Evolutionary conservation across 2,113 vertebrate genomes (phyloP).

Genomic region (Dipodomys stephensi): DNA sequence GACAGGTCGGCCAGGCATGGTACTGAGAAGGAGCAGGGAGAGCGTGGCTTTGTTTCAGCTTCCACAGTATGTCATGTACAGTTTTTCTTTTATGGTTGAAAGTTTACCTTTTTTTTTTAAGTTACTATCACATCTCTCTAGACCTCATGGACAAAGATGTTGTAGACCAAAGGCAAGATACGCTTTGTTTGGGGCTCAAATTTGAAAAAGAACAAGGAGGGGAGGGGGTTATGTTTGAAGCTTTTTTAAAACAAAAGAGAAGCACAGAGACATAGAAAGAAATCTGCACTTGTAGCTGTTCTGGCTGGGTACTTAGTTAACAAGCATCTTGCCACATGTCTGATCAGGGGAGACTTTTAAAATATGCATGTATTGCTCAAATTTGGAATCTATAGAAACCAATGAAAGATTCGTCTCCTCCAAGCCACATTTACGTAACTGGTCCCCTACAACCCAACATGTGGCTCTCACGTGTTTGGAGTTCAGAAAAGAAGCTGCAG

Average conservation of each 20-base stretch:
- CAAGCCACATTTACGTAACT: background rate
- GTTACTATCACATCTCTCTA: background rate
- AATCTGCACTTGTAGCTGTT: background rate
- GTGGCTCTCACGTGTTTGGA: background rate
- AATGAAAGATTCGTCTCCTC: background rate
- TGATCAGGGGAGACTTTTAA: background rate
- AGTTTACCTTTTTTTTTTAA: slow-evolving; percentile 16
- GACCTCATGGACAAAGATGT: background rate
- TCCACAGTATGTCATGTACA: background rate
- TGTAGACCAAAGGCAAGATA: slow-evolving; percentile 31
- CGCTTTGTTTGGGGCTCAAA: slow-evolving; percentile 29
- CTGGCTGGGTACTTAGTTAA: background rate
- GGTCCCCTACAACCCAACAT: too few species aligned
- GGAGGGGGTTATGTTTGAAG: slow-evolving; percentile 3
- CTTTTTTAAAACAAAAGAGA: background rate
- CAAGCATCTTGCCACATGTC: background rate
- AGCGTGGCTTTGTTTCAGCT: background rate
- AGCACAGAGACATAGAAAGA: slow-evolving; percentile 43
- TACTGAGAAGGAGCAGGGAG: background rate
- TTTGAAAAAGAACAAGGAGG: background rate
- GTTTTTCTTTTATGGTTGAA: slow-evolving; percentile 43
- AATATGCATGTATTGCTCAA: background rate
- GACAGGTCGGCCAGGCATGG: background rate
- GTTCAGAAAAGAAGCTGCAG: background rate
- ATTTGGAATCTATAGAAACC: slow-evolving; percentile 23